Evolutionary conservation across 2,797 vertebrate species (phyloP).

Genomic region (Amblyraja radiata): DNA sequence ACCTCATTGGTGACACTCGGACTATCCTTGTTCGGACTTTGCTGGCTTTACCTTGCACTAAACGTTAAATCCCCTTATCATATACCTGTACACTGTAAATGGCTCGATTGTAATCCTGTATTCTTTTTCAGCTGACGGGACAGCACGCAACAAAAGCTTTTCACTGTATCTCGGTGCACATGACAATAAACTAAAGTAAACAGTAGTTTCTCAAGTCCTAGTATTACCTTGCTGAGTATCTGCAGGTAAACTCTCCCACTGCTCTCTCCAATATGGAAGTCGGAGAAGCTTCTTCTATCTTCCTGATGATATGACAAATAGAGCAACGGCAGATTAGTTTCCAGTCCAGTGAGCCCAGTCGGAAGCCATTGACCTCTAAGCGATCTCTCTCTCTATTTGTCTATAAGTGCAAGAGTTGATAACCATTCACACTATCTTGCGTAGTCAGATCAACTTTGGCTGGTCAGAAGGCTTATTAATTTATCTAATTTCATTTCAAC

Average conservation of each 20-base stretch:
- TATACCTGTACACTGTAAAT: no score
- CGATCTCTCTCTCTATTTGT: not conserved
- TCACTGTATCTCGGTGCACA: no score
- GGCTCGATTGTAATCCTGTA: no score
- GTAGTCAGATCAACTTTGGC: not conserved
- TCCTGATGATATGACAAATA: not conserved
- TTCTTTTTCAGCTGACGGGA: no score
- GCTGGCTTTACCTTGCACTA: no score
- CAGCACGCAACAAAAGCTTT: no score
- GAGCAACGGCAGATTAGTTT: not conserved
- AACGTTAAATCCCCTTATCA: no score
- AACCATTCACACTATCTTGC: not conserved
- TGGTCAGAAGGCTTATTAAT: not conserved
- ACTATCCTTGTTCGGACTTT: no score
- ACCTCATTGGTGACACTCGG: no score
- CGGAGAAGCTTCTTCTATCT: not conserved
- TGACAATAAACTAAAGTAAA: no score
- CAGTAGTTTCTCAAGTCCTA: not conserved
- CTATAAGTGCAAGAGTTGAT: not conserved
- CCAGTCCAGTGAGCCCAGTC: not conserved
- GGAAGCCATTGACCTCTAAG: not conserved
- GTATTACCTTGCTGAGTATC: not conserved
- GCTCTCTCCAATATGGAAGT: not conserved
- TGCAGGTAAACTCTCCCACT: not conserved
- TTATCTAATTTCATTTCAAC: not conserved